phyloP scores from a whole-genome alignment of 2,113 vertebrate species.

The Poeciliopsis prolifica region DNA sequence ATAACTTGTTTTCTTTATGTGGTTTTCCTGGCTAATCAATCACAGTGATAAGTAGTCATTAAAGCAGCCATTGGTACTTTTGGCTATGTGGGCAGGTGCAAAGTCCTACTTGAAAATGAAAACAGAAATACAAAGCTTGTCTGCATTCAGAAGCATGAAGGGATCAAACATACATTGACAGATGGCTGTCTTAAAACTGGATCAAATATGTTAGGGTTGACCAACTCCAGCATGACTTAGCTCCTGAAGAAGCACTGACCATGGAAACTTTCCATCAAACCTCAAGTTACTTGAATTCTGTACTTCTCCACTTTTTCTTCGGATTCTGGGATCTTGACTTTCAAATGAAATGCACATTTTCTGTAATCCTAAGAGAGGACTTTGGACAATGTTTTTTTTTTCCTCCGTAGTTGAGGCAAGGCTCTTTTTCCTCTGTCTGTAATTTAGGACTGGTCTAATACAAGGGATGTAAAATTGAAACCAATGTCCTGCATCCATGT shows the following conservation, averaged over 20 bases:
- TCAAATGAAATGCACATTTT: too few relatives aligned
- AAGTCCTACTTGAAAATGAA: background rate
- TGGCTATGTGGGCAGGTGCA: background rate
- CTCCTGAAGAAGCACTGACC: background rate
- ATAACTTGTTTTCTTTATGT: background rate
- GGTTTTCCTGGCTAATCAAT: background rate
- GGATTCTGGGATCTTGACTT: background rate
- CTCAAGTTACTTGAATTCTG: background rate
- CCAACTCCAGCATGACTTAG: background rate
- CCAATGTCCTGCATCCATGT: background rate
- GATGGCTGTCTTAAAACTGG: background rate
- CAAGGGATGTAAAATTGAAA: background rate
- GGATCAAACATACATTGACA: background rate
- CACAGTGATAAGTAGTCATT: background rate
- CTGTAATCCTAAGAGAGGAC: too few relatives aligned
- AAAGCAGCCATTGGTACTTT: background rate
- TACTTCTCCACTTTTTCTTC: too few relatives aligned
- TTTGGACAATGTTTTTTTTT: background rate
- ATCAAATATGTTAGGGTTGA: background rate
- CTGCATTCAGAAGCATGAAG: background rate
- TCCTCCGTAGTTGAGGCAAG: too few relatives aligned
- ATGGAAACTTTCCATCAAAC: background rate
- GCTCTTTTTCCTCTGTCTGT: too few relatives aligned
- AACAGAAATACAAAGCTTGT: background rate
- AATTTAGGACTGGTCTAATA: too few relatives aligned